Evolutionary conservation across 2,113 vertebrate genomes (phyloP), one percentile per base, ranked within the genome.

Genomic region (Nannobrachium achirus): DNA sequence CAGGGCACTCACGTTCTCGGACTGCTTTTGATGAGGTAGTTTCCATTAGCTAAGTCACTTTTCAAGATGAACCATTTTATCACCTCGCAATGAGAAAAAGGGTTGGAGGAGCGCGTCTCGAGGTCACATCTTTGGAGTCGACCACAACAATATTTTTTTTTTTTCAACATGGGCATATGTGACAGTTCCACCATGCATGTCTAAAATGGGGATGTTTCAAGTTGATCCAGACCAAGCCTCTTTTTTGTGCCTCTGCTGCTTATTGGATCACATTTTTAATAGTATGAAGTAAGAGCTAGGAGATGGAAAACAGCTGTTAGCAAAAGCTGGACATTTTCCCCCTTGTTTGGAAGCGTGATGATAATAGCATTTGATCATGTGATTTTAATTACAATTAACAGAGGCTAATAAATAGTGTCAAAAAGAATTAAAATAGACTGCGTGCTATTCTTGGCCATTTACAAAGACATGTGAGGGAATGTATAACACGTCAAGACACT

Each of bases 271-370:
- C 38, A 64, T 81, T 93, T 84, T 90, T 87, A 91, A 77, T 78
- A 86, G 82, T 61, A 89, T 86, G 68, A 88, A 90, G 76, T 80
- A 86, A 91, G 72, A 71, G 50, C 66, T 65, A 61, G 13, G 25
- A 78, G 83, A 86, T 89, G 82, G 79, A 88, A 92, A 91, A 82
- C 89, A 91, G 82, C 91, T 90, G 89, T 66, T 58, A 62, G 69
- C 65, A 50, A 73, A 73, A 66, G 59, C 49, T 61, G 60, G 50
- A 71, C 44, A 74, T 81, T 80, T 83, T 67, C 46, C 56, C 63
- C 49, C 15, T 18, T 16, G 50, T 70, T 38, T 71, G 74, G 68
- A 38, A n/a, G 42, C 48, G 79, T 73, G 14, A 68, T 58, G 84
- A 69, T 75, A 69, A 71, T 65, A 71, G 75, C 71, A 69, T 86